These are phyloP conservation scores for Magallana ariakensis DNA, from an alignment of 1,140 invertebrate genomes.

Conservation along the genomic window DNA sequence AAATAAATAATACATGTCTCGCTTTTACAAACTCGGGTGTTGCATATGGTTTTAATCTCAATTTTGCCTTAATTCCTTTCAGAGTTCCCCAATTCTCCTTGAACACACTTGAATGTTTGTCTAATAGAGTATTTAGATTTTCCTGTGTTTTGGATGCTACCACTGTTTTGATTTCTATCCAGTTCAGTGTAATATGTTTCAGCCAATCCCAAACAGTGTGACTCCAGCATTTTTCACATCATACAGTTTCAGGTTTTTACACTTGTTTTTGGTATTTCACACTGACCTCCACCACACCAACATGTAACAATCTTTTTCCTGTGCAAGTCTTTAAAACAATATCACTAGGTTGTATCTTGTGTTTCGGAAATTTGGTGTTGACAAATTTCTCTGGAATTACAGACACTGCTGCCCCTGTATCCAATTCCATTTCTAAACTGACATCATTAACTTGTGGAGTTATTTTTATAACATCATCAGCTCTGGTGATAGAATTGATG, in stretches of 20 bases:
- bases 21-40: constrained; percentile 50
- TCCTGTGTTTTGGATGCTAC: not conserved
- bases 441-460: not conserved
- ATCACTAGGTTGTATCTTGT: not conserved
- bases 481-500: not conserved
- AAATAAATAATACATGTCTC: too few species aligned
- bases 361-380: not conserved
- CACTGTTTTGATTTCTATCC: constrained; percentile 22
- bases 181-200: constrained; percentile 40
- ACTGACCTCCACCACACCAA: not conserved
- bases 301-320: constrained; percentile 35
- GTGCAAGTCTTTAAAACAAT: constrained; percentile 42
- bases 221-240: constrained; percentile 36
- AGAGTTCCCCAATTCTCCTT: constrained; percentile 42
- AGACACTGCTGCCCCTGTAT: constrained; percentile 48
- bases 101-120: constrained; percentile 42
- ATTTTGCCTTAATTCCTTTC: constrained; percentile 48
- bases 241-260: constrained; percentile 34
- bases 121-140: not conserved
- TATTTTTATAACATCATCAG: constrained; percentile 31
- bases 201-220: constrained; percentile 3
- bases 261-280: constrained; percentile 42
- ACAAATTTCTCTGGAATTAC: not conserved
- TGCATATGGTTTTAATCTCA: constrained; percentile 45
- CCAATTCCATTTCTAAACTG: constrained; percentile 45